Evolutionary conservation across 2,888 invertebrate species (phyloP), one percentile per base, ranked within the genome.

Genomic region (Campoletis raptor): DNA sequence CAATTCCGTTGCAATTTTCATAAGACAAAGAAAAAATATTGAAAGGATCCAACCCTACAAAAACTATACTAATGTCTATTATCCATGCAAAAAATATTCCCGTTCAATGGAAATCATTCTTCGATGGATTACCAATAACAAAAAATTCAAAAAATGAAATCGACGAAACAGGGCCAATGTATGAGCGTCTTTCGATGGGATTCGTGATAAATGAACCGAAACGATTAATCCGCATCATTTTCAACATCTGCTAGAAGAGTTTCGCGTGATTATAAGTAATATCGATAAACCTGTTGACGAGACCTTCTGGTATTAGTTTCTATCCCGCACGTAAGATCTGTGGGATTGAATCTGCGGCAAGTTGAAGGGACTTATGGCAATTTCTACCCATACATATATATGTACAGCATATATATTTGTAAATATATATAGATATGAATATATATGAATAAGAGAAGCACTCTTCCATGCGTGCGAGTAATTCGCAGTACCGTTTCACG

Each of bases 401-500:
- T 3, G 52, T n/a, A 54, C 18, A 10, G 4, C 18, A 73, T 37
- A 15, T 40, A 70, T 10, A 45, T 8, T 45, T n/a, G 48, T 15
- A 8, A 9, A 64, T 37, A 54, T 42, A 30, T 10, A 64, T 10
- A 72, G 9, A 64, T 37, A 36, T 15, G 36, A 21, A 61, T 42
- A 15, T 69, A 18, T 18, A 30, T 15, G 37, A 54, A 73, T 36
- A 61, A 64, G 45, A 36, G 54, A 79, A 66, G 42, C 48, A 66
- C 64, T 73, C 42, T 83, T 79, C 76, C 64, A 76, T 83, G 85
- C 85, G 83, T 83, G 83, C 85, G 83, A 80, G 80, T 86, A 86
- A 86, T 80, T 86, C 85, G 76, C 80, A 83, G 83, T 86, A 86
- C 85, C 85, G 85, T 86, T 86, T 66, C 74, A 48, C 61, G 48